Base-by-base conservation (phyloP, 2,888 invertebrate genomes). In the Nephrocerus scutellatus region DNA sequence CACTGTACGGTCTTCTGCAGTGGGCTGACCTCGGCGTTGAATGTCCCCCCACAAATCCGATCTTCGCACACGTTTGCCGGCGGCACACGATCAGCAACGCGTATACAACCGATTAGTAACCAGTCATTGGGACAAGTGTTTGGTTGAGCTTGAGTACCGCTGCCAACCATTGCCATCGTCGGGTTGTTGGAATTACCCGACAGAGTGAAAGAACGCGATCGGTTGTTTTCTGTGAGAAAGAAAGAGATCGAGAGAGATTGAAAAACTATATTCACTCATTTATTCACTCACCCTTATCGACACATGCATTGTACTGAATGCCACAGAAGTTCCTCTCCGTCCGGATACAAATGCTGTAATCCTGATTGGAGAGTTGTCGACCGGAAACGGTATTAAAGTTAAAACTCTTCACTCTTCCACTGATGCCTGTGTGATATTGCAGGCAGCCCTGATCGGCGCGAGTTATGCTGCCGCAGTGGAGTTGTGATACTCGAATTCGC, bases 281-380 rank as follows among this genome's bases (percentile, higher is more conserved):
- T 15, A 8, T 9, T 14, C 19, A 15, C 42, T 36, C 34, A 80
- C 82, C 78, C 46, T 77, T 69, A 57, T 86, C 81, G 2, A 75
- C 66, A 52, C 88, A 89, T 5, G 80, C 76, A 12, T 79, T 80
- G 59, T 89, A 89, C 54, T 87, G 87, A 30, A 89, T 82, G 0
- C 86, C 84, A 52, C 90, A 91, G 60, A 89, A 89, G 61, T 88
- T 90, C 44, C 82, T 74, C 62, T 90, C 90, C 59, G 81, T 82
- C 20, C 90, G 70, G 25, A 90, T 75, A 61, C 90, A 91, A 46
- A 88, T 80, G 47, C 86, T 83, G 62, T 91, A 91, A 63, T 90
- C 89, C 62, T 90, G 88, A 64, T 88, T 89, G 39, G 88, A 87
- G 13, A 90, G 74, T 56, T 89, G 87, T 3, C 82, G 70, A 0